Evolutionary conservation across 2,888 invertebrate genomes (phyloP), one percentile per base, ranked within the genome.

Genomic region (Leistus spinibarbis): DNA sequence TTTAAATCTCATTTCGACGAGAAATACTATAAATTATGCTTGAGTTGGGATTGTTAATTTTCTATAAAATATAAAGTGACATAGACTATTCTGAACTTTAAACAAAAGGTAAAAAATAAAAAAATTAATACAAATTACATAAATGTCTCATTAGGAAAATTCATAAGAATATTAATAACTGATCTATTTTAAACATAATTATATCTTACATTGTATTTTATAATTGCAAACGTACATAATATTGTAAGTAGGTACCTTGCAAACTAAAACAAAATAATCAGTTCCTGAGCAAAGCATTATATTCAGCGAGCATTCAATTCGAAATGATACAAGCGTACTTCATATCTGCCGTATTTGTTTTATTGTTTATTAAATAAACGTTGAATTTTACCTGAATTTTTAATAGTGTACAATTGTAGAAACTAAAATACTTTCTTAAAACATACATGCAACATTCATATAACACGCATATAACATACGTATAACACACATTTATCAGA

Each of bases 1-100:
- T 60, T 69, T 69, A 27, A 69, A 13, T 24, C 60, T 40, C 20
- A 10, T 24, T 54, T 66, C 60, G 72, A 72, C 65, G 72, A 66
- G 66, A 72, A 72, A 72, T 72, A 72, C 65, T 57, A 56, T 72
- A 65, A 72, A 72, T 72, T 72, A 72, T 72, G 72, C 72, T 66
- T 72, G 72, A 72, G 72, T 54, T 20, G 72, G 65, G 72, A 72
- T 66, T 72, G 72, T 72, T 65, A 65, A 72, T 72, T 72, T 72
- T 66, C 72, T 72, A 66, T 66, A 72, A 72, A 72, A 72, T 72
- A 66, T 72, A 65, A 66, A 72, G 57, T 56, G 65, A 3, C 24
- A 19, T 10, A 5, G 17, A 27, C 65, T 56, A 54, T 54, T 71
- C 23, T 54, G 24, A 72, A 66, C 27, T 72, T 66, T 4, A 66